These are phyloP conservation scores for Chelon auratus DNA, from an alignment of 2,797 vertebrate genomes.

Conservation along the genomic window DNA sequence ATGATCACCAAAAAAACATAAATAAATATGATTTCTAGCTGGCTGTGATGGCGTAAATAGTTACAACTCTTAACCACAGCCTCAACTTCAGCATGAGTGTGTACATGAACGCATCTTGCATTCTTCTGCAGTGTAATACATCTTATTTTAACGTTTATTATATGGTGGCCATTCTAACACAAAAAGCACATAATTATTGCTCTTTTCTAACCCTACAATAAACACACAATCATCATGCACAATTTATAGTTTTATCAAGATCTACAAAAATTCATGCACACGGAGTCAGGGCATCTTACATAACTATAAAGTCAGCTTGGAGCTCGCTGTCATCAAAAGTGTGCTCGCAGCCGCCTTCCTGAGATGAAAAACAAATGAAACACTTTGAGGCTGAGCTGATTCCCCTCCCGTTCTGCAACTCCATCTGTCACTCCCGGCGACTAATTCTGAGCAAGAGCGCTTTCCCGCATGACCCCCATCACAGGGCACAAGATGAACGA, in stretches of 20 bases:
- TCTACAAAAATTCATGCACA: slow-evolving; percentile 51
- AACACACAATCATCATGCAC: slow-evolving; percentile 45
- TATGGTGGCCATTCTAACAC: slow-evolving; percentile 9
- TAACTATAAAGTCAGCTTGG: slow-evolving; percentile 60
- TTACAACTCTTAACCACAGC: neutral
- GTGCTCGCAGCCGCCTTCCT: slow-evolving; percentile 56
- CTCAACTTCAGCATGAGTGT: neutral
- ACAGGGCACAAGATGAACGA: slow-evolving; percentile 80
- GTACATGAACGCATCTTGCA: neutral
- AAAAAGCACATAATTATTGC: slow-evolving; percentile 21
- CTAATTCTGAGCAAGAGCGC: slow-evolving; percentile 72
- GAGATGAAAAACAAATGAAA: slow-evolving; percentile 80
- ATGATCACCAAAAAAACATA: no score
- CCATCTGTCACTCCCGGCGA: slow-evolving; percentile 79
- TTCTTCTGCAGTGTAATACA: slow-evolving; percentile 9
- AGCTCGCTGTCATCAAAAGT: slow-evolving; percentile 57
- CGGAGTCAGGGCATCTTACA: slow-evolving; percentile 58
- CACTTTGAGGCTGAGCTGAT: slow-evolving; percentile 73
- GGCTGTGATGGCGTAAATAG: slow-evolving; percentile 5
- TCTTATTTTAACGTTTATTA: slow-evolving; percentile 40
- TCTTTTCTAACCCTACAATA: slow-evolving; percentile 10
- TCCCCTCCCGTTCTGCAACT: slow-evolving; percentile 66
- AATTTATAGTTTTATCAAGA: slow-evolving; percentile 56
- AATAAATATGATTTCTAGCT: neutral
- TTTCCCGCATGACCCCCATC: slow-evolving; percentile 79